Base-by-base conservation (phyloP, 2,888 invertebrate species). In the Caenorhabditis plicata region DNA sequence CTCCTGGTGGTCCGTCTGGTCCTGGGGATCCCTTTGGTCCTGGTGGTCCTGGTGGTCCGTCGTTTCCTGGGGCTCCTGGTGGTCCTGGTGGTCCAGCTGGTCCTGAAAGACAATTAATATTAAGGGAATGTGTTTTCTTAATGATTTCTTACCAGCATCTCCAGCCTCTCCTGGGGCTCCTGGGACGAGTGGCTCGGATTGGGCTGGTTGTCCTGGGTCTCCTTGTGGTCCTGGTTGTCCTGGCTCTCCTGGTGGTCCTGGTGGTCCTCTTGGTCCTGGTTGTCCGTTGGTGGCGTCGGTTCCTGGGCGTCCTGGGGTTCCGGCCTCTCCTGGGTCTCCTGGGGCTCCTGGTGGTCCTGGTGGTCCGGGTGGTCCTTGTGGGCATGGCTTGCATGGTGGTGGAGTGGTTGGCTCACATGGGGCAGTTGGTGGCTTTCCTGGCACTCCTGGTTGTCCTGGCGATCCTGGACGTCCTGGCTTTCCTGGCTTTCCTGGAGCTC, bases 241-340 rank as follows among this genome's bases (percentile, higher is more conserved):
- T 41, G 51, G 29, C 40, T 51, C 49, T 62, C 55, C 55, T 48
- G 55, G 47, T 47, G 68, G 72, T 56, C 70, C 70, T 55, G 68
- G 64, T 46, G 57, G 61, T 64, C 71, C 71, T 49, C 69, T 71
- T 50, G 71, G 74, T 53, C 69, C 69, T 53, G 64, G 62, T 35
- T 55, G 61, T 64, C 72, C 72, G 23, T 63, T 48, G 42, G 64
- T 52, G 19, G 68, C 69, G 36, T 72, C 72, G 52, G 53, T 68
- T 57, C 72, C 72, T 32, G 70, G 68, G 26, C 70, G 55, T 48
- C 72, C 71, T 53, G 71, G 63, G 50, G 68, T 60, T 60, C 74
- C 74, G 23, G 71, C 69, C 68, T 71, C 73, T 65, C 77, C 77
- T 26, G 77, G 74, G 47, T 73, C 69, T 63, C 76, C 68, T 55